Percentiles rank a stretch among this genome's conserved stretches.
phyloP scores from a whole-genome alignment of 2,113 vertebrate species.

The Hucho hucho region DNA sequence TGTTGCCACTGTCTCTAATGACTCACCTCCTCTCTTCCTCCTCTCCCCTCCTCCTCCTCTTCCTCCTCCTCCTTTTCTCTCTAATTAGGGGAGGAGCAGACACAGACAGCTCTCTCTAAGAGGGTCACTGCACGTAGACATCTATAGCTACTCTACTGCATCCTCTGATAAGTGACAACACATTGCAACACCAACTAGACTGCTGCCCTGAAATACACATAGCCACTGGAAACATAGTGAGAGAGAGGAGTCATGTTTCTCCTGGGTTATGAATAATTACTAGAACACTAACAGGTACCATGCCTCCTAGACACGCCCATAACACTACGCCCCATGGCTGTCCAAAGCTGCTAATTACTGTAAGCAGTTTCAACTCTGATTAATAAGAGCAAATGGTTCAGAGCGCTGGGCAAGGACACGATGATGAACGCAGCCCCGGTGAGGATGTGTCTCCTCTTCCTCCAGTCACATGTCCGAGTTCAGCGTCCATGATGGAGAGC shows the following conservation, averaged over 20 bases:
- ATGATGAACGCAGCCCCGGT: not conserved
- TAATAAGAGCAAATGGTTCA: not conserved
- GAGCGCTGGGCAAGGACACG: not conserved
- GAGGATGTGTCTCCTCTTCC: constrained; percentile 2
- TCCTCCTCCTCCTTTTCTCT: too few species aligned
- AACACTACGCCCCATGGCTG: not conserved
- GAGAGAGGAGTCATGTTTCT: not conserved
- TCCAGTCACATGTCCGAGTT: constrained; percentile 40
- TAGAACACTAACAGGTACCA: not conserved
- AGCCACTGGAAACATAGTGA: not conserved
- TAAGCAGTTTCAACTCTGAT: not conserved
- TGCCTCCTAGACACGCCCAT: not conserved
- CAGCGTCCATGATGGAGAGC: constrained; percentile 43
- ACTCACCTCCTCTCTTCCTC: not conserved
- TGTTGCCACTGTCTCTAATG: not conserved
- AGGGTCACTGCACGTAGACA: not conserved
- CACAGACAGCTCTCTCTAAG: not conserved
- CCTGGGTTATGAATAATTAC: not conserved
- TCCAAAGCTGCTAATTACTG: not conserved
- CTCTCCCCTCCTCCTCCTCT: too few species aligned
- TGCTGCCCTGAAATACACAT: not conserved
- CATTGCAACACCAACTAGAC: not conserved
- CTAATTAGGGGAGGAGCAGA: not conserved
- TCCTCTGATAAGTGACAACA: not conserved
- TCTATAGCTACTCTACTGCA: not conserved